Percentiles rank a stretch among this genome's conserved stretches.
Evolutionary conservation across 2,113 vertebrate genomes (phyloP).

Genomic region (Empidonax traillii): DNA sequence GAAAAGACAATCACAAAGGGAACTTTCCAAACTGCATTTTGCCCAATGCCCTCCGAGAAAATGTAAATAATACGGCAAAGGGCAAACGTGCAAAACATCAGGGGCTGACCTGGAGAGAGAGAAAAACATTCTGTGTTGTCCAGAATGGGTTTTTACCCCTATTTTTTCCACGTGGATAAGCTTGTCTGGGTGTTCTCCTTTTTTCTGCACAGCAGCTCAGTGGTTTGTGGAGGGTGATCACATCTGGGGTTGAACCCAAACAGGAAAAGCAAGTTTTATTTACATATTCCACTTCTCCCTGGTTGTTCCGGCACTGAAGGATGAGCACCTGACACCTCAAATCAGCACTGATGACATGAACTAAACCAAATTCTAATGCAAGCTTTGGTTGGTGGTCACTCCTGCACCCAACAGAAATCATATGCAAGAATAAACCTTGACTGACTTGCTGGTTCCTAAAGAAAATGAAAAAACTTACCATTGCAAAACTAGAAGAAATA

Average conservation of each 20-base stretch:
- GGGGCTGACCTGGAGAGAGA: neutral
- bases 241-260: neutral
- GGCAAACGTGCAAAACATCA: neutral
- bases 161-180: neutral
- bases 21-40: neutral
- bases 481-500: conserved; percentile 51
- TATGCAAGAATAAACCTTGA: neutral
- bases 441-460: neutral
- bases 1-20: neutral
- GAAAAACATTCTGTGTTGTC: neutral
- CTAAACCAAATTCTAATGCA: neutral
- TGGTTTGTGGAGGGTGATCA: neutral
- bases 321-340: neutral
- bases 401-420: neutral
- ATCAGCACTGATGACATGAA: neutral
- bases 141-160: neutral
- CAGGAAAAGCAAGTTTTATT: neutral
- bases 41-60: neutral
- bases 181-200: neutral
- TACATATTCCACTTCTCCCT: neutral
- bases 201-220: neutral
- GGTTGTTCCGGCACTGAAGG: neutral
- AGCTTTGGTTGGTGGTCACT: neutral
- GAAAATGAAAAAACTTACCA: conserved; percentile 64
- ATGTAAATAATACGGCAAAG: neutral